Evolutionary conservation across 2,113 vertebrate genomes (phyloP).

Genomic region (Takifugu flavidus): DNA sequence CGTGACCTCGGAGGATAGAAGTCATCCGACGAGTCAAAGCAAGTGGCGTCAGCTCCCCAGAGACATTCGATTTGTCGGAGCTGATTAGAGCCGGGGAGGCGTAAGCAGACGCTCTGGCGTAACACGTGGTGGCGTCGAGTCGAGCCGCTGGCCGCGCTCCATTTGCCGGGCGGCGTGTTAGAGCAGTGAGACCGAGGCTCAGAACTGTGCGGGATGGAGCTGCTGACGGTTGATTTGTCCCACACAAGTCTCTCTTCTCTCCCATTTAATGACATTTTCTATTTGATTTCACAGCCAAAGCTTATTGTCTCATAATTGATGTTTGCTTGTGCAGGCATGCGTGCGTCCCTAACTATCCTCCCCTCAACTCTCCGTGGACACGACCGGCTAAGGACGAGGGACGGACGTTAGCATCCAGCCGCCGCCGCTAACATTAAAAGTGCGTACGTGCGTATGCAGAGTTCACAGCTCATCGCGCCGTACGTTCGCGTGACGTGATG

Average conservation of each 20-base stretch:
- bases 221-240: conserved; percentile 54
- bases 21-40: conserved; percentile 57
- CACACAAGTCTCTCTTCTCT: conserved; percentile 36
- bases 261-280: conserved; percentile 24
- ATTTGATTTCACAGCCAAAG: conserved; percentile 42
- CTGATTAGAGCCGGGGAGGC: conserved; percentile 61
- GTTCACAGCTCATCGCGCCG: conserved; percentile 47
- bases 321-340: conserved; percentile 44
- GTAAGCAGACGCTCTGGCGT: conserved; percentile 53
- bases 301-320: conserved; percentile 37
- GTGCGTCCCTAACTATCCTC: conserved; percentile 1
- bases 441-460: neutral
- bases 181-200: conserved; percentile 49
- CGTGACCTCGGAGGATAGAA: conserved; percentile 48
- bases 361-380: conserved; percentile 9
- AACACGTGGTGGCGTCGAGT: conserved; percentile 52
- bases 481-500: conserved; percentile 45
- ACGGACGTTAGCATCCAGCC: neutral
- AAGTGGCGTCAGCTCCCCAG: conserved; percentile 53
- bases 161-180: conserved; percentile 49
- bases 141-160: conserved; percentile 43
- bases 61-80: conserved; percentile 66
- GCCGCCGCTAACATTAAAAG: neutral
- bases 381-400: conserved; percentile 4
- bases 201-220: conserved; percentile 44